Conservation (phyloP, 2,113 vertebrate species). For the Felis chaus region DNA sequence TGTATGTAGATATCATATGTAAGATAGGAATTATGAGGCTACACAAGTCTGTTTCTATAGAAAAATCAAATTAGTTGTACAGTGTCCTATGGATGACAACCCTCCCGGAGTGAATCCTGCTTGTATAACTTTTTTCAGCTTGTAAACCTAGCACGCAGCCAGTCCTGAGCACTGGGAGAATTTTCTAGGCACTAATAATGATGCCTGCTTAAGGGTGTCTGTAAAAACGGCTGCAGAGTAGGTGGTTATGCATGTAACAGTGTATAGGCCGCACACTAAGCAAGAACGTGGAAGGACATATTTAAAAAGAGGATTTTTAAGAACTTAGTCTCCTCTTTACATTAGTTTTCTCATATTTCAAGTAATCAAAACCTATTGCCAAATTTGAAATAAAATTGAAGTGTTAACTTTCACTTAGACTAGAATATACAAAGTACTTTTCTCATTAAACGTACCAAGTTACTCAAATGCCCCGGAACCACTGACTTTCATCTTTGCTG, state of each 20-base stretch:
- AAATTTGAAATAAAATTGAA: neutral
- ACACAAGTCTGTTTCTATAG: neutral
- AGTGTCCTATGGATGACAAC: neutral
- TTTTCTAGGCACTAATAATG: neutral
- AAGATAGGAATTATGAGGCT: neutral
- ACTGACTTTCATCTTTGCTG: no score
- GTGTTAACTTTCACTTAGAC: neutral
- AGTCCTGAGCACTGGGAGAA: neutral
- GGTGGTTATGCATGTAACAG: no score
- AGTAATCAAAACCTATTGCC: neutral
- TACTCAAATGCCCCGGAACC: neutral
- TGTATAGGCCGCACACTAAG: no score
- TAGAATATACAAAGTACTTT: neutral
- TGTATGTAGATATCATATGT: neutral
- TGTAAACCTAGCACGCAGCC: neutral
- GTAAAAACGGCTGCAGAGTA: neutral
- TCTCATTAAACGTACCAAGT: neutral
- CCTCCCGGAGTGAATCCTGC: neutral
- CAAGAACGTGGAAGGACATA: neutral
- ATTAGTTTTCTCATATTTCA: neutral
- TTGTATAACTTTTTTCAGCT: neutral
- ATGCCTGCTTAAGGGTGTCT: neutral
- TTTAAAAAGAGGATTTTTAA: neutral
- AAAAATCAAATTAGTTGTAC: neutral
- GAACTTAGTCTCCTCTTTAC: neutral